Evolutionary conservation across 2,888 invertebrate species (phyloP).

Genomic region (Eupithecia tripunctaria): DNA sequence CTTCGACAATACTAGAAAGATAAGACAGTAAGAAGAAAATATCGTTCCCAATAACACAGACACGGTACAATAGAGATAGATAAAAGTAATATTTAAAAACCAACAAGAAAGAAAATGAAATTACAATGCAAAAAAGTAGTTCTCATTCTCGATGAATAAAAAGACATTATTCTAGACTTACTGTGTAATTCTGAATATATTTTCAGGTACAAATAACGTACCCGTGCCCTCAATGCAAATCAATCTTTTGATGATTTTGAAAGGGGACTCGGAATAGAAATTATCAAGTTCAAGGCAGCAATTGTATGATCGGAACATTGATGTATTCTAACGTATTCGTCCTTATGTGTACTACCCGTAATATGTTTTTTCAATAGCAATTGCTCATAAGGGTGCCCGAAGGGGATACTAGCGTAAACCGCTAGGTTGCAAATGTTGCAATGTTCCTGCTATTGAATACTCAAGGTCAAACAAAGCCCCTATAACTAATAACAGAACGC

Average conservation of each 20-base stretch:
- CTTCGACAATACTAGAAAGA: too few species aligned
- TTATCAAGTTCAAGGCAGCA: background rate
- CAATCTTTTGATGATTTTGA: background rate
- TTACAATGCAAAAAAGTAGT: too few species aligned
- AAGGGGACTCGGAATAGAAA: background rate
- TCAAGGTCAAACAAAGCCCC: background rate
- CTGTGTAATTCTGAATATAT: too few species aligned
- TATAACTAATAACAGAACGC: background rate
- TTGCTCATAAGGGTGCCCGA: background rate
- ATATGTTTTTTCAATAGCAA: background rate
- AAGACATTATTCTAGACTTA: too few species aligned
- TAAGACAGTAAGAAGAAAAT: too few species aligned
- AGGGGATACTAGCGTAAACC: background rate
- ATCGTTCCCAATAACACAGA: too few species aligned
- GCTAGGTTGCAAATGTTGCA: background rate
- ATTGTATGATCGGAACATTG: background rate
- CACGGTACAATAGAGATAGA: too few species aligned
- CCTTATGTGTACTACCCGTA: background rate
- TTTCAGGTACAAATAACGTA: too few species aligned
- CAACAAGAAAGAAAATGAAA: too few species aligned
- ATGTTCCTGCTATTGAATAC: background rate
- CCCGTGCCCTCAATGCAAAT: background rate
- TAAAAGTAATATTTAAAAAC: too few species aligned
- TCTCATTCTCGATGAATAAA: too few species aligned
- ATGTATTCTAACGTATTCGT: background rate